Percentiles rank a stretch among this genome's conserved stretches.
phyloP scores from a whole-genome alignment of 2,888 invertebrate genomes.

The Phengaris arion region DNA sequence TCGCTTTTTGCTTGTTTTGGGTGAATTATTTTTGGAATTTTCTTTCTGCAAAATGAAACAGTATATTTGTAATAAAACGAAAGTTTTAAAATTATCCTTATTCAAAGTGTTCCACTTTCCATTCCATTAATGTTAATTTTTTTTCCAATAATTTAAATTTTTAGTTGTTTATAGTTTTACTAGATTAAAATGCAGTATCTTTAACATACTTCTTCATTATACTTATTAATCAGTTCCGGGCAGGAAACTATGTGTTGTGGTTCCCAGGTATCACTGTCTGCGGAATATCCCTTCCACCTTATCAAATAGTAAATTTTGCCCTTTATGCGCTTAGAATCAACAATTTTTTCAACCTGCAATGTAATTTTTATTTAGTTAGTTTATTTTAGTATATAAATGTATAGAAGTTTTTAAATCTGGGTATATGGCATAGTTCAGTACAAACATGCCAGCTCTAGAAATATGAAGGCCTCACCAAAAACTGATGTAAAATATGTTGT shows the following conservation, averaged over 20 bases:
- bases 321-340: slow-evolving; percentile 84
- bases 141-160: too few relatives aligned
- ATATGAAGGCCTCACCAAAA: too few relatives aligned
- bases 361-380: neutral
- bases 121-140: too few relatives aligned
- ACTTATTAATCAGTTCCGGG: slow-evolving; percentile 81
- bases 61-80: slow-evolving; percentile 11
- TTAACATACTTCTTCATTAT: slow-evolving; percentile 61
- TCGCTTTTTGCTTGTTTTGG: slow-evolving; percentile 57
- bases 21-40: slow-evolving; percentile 54
- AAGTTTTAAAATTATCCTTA: neutral
- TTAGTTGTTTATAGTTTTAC: too few relatives aligned
- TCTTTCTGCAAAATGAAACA: slow-evolving; percentile 54
- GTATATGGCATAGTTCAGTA: too few relatives aligned
- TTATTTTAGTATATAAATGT: too few relatives aligned
- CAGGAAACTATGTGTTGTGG: slow-evolving; percentile 85
- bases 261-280: slow-evolving; percentile 87
- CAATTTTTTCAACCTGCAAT: slow-evolving; percentile 83
- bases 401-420: too few relatives aligned
- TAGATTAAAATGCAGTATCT: neutral
- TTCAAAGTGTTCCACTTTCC: too few relatives aligned
- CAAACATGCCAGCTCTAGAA: too few relatives aligned
- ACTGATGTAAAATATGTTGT: too few relatives aligned
- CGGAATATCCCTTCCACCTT: slow-evolving; percentile 87
- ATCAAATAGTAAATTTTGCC: slow-evolving; percentile 85